These are phyloP conservation scores for Pangasianodon gigas DNA, from an alignment of 2,113 vertebrate genomes.

Conservation along the genomic window DNA sequence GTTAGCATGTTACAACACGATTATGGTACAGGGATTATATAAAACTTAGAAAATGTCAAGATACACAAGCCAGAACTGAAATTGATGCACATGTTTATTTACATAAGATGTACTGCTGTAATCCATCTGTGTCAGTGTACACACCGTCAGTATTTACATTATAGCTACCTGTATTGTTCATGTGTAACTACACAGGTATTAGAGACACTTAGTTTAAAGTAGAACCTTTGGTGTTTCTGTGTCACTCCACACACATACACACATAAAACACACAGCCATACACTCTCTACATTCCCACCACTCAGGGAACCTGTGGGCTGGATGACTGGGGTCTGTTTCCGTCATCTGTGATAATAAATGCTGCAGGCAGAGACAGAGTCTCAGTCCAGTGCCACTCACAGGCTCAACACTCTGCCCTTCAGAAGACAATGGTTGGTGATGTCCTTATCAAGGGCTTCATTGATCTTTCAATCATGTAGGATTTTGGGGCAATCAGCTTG, in stretches of 20 bases:
- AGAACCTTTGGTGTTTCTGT: not conserved
- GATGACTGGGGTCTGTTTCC: constrained; percentile 8
- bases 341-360: not conserved
- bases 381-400: not conserved
- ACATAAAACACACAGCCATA: not conserved
- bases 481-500: not conserved
- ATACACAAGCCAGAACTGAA: not conserved
- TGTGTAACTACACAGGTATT: not conserved
- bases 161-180: not conserved
- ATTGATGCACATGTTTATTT: not conserved
- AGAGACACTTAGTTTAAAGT: not conserved
- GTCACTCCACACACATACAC: not conserved
- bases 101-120: not conserved
- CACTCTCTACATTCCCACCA: not conserved
- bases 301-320: not conserved
- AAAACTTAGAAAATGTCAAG: not conserved
- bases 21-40: not conserved
- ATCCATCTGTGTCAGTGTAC: not conserved
- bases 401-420: not conserved
- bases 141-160: not conserved
- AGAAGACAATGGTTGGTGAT: not conserved
- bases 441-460: not conserved
- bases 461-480: not conserved
- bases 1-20: not conserved
- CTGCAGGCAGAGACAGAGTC: not conserved